These are phyloP conservation scores for Conistra vaccinii DNA, from an alignment of 2,888 invertebrate genomes.

Conservation along the genomic window DNA sequence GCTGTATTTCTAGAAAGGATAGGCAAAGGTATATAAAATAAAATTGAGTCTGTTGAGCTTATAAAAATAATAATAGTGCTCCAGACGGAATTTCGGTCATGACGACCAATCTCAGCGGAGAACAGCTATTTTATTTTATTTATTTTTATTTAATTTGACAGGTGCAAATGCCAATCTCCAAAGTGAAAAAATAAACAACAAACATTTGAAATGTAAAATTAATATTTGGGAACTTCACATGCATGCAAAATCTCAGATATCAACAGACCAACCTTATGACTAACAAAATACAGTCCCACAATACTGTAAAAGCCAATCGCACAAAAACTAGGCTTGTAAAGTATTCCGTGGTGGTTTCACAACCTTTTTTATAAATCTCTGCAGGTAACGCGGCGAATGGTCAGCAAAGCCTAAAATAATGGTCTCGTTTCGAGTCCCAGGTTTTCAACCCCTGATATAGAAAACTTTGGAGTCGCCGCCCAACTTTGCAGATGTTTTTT, in stretches of 20 bases:
- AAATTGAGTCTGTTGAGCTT: too few species aligned
- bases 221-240: too few species aligned
- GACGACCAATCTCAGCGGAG: too few species aligned
- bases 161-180: too few species aligned
- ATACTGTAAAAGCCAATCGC: constrained; percentile 39
- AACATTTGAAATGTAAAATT: too few species aligned
- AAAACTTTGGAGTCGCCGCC: constrained; percentile 60
- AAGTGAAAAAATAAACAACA: too few species aligned
- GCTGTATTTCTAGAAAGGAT: too few species aligned
- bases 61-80: too few species aligned
- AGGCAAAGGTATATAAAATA: too few species aligned
- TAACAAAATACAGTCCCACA: constrained; percentile 14
- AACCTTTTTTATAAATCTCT: constrained; percentile 63
- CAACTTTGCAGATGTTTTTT: constrained; percentile 30
- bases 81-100: too few species aligned
- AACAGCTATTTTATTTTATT: too few species aligned
- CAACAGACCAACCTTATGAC: background rate
- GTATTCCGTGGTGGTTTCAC: constrained; percentile 43
- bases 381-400: constrained; percentile 73
- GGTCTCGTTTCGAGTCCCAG: constrained; percentile 66
- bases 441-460: constrained; percentile 47
- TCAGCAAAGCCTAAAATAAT: constrained; percentile 86
- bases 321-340: constrained; percentile 43
- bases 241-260: background rate
- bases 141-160: too few species aligned